A percentile compares a stretch with the other conserved stretches of the same genome.
Conservation (phyloP, 2,888 invertebrate species). For the Selenia dentaria region DNA sequence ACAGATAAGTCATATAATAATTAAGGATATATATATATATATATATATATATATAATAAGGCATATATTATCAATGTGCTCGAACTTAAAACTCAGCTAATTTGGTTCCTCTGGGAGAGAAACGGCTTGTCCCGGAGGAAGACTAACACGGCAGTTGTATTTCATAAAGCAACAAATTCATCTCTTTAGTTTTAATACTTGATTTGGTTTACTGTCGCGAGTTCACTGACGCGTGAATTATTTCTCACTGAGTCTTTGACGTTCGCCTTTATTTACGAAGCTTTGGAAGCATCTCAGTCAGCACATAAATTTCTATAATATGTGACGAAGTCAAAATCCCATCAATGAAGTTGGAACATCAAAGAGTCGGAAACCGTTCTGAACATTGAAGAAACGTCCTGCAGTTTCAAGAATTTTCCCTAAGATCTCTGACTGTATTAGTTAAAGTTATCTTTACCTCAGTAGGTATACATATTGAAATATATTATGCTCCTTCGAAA, state of each 20-base stretch:
- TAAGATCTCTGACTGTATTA: too few relatives aligned
- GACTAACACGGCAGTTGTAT: too few relatives aligned
- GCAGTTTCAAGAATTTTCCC: conserved; percentile 21
- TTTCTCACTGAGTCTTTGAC: conserved; percentile 56
- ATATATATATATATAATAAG: too few relatives aligned
- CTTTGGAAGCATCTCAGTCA: conserved; percentile 44
- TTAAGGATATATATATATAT: too few relatives aligned
- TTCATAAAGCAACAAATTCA: conserved; percentile 34
- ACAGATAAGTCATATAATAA: too few relatives aligned
- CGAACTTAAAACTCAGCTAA: too few relatives aligned
- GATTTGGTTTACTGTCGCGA: conserved; percentile 52
- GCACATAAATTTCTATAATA: conserved; percentile 67
- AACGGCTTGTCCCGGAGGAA: too few relatives aligned
- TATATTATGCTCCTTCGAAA: too few relatives aligned
- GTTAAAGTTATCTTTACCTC: too few relatives aligned
- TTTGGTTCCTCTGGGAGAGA: too few relatives aligned
- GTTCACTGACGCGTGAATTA: conserved; percentile 58
- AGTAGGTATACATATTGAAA: too few relatives aligned
- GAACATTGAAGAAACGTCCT: conserved; percentile 44
- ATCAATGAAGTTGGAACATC: conserved; percentile 67
- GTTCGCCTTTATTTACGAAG: conserved; percentile 58
- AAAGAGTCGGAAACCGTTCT: conserved; percentile 62
- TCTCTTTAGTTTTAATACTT: conserved; percentile 38
- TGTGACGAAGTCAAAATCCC: conserved; percentile 59
- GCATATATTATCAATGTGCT: too few relatives aligned